These are phyloP conservation scores for Sipha flava DNA, from an alignment of 1,140 invertebrate species.

Conservation along the genomic window DNA sequence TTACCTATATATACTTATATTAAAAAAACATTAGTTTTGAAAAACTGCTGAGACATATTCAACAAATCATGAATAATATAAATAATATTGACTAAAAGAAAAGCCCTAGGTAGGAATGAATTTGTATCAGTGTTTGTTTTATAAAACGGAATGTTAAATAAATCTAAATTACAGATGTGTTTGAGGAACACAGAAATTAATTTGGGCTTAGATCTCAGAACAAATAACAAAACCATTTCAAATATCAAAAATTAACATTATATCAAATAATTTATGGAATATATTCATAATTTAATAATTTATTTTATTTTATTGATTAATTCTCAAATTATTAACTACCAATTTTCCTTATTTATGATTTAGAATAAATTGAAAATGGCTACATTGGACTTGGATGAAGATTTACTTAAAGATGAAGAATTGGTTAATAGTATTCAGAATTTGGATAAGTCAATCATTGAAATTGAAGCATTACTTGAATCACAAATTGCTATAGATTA, in stretches of 20 bases:
- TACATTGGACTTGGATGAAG: background rate
- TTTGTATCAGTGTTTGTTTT: background rate
- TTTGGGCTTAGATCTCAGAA: background rate
- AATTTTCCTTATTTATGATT: too few relatives aligned
- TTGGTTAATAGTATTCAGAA: background rate
- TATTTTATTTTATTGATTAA: too few relatives aligned
- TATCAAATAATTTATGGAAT: too few relatives aligned
- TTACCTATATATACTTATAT: too few relatives aligned
- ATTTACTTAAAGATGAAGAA: slow-evolving; percentile 6
- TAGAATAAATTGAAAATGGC: background rate
- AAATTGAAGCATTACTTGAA: slow-evolving; percentile 10
- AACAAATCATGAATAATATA: background rate
- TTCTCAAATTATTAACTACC: too few relatives aligned
- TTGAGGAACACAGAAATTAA: background rate
- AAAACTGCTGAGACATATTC: background rate
- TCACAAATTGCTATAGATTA: slow-evolving; percentile 41
- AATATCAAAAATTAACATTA: background rate
- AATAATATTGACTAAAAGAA: background rate
- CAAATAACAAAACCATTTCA: background rate
- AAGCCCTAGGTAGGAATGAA: background rate
- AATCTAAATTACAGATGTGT: background rate
- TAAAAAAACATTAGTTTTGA: background rate
- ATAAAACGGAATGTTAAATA: background rate
- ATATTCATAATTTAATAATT: too few relatives aligned
- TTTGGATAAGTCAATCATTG: slow-evolving; percentile 2